Conservation (phyloP, 2,888 invertebrate species). For the Acanthoscelides obtectus region DNA sequence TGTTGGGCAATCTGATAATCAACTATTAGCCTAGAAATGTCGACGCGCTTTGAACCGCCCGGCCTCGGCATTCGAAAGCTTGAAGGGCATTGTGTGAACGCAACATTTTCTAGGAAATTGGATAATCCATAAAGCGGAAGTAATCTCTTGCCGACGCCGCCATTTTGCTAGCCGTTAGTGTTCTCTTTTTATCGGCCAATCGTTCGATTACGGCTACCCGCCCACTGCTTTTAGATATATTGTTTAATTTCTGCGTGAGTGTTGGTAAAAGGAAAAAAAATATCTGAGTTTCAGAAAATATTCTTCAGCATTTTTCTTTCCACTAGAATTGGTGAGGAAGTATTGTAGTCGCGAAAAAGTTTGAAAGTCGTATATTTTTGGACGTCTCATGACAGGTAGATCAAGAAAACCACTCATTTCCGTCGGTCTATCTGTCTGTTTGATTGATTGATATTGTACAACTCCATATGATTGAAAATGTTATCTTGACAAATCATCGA, state of each 20-base stretch:
- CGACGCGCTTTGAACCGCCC: background rate
- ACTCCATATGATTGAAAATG: no score
- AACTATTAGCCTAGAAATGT: background rate
- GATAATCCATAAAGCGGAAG: constrained; percentile 4
- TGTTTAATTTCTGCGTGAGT: background rate
- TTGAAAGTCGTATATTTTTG: no score
- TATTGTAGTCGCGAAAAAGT: no score
- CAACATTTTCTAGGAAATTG: constrained; percentile 3
- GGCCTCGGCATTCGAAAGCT: background rate
- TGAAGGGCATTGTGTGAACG: background rate
- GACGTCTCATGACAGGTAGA: no score
- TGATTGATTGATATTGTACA: no score
- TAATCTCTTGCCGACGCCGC: background rate
- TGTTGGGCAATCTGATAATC: background rate
- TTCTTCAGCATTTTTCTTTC: background rate
- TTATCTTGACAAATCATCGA: no score
- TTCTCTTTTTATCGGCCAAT: background rate
- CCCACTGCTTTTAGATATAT: background rate
- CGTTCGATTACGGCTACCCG: background rate
- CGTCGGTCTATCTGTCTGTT: no score
- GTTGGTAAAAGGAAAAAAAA: background rate
- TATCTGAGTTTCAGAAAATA: background rate
- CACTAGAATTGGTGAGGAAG: no score
- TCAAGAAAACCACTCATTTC: no score
- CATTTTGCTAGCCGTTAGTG: background rate